phyloP scores from a whole-genome alignment of 2,113 vertebrate species.

The Phoenicopterus ruber region DNA sequence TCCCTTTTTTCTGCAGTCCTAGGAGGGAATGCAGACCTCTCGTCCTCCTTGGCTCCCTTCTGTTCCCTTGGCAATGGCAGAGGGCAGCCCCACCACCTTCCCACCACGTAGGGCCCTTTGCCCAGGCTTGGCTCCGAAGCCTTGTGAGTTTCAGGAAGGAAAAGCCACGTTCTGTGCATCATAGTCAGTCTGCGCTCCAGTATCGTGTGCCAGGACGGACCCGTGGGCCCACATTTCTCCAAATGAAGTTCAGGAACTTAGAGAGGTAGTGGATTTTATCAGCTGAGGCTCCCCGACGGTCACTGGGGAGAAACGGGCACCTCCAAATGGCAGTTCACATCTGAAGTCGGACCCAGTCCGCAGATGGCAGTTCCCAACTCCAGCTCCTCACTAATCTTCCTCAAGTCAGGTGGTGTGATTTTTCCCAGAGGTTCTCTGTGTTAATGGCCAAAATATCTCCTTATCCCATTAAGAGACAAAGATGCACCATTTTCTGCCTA shows the following conservation, averaged over 20 bases:
- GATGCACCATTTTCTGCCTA: background rate
- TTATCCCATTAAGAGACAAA: background rate
- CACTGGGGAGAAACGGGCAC: background rate
- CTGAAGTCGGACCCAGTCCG: background rate
- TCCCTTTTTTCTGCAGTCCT: background rate
- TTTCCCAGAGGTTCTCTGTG: background rate
- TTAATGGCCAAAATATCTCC: background rate
- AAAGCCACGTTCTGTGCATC: background rate
- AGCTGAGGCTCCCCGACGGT: background rate
- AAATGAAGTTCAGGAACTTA: background rate
- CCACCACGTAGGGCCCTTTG: background rate
- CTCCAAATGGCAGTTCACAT: background rate
- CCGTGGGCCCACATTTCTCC: background rate
- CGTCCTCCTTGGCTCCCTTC: background rate
- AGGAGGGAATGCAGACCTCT: background rate
- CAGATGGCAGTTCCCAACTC: background rate
- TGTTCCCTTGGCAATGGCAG: background rate
- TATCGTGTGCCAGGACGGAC: background rate
- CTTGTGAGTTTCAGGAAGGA: background rate
- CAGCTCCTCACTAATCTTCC: background rate
- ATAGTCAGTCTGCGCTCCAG: fast-evolving
- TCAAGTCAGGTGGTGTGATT: background rate
- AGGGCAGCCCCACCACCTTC: background rate
- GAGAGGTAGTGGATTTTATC: background rate
- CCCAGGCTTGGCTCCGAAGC: background rate